Conservation (phyloP, 2,797 vertebrate species). For the Chromis chromis region DNA sequence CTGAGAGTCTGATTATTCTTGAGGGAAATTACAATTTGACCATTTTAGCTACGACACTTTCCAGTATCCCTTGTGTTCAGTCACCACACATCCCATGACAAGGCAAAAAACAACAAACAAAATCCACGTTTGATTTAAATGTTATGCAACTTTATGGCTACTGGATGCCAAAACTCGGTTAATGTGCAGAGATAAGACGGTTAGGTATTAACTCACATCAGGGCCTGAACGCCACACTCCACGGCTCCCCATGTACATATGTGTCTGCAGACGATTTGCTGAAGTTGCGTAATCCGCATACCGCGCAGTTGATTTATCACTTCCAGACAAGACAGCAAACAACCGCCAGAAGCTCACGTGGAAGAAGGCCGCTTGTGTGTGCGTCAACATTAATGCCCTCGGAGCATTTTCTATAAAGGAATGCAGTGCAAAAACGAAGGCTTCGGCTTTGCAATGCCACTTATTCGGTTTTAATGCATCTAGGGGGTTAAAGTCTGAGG, state of each 20-base stretch:
- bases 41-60: no score
- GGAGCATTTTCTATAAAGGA: conserved; percentile 7
- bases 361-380: conserved; percentile 8
- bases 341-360: conserved; percentile 21
- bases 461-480: conserved; percentile 3
- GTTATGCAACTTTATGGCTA: conserved; percentile 10
- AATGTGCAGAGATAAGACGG: conserved; percentile 38
- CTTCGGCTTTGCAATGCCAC: not conserved
- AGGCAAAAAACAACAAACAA: not conserved
- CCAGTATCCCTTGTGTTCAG: no score
- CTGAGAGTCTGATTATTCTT: not conserved
- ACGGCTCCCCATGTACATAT: not conserved
- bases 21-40: no score
- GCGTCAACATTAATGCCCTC: conserved; percentile 26
- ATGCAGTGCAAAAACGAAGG: conserved; percentile 9
- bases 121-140: not conserved
- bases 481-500: not conserved
- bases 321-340: conserved; percentile 70
- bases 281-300: conserved; percentile 23
- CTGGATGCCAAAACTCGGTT: conserved; percentile 17
- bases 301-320: conserved; percentile 39
- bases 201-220: conserved; percentile 62
- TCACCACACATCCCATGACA: no score
- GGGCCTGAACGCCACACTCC: not conserved
- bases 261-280: conserved; percentile 13